These are phyloP conservation scores for Drosophila asahinai DNA, from an alignment of 1,140 invertebrate genomes.

Conservation along the genomic window DNA sequence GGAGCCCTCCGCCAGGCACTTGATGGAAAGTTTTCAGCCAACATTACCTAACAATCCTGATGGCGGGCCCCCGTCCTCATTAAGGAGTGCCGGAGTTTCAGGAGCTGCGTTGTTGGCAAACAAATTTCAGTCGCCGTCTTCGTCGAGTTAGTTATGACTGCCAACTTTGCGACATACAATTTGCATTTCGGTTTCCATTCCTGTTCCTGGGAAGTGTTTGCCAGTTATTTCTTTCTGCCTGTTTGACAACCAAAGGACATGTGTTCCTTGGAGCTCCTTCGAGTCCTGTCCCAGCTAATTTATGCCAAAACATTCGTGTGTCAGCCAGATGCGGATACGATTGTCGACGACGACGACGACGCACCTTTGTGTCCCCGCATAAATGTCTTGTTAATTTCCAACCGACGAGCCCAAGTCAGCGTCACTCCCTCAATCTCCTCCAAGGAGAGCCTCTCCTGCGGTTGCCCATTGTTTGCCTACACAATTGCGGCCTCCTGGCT, in stretches of 20 bases:
- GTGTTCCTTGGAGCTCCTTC: constrained; percentile 19
- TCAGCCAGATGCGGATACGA: constrained; percentile 29
- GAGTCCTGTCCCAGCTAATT: constrained; percentile 54
- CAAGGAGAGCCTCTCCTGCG: constrained; percentile 1
- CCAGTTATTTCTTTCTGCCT: constrained; percentile 69
- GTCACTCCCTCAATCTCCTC: neutral
- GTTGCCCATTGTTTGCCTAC: constrained; percentile 61
- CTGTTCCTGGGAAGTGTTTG: constrained; percentile 36
- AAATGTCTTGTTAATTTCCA: constrained; percentile 73
- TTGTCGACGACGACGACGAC: constrained; percentile 9
- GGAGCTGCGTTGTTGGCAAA: constrained; percentile 63
- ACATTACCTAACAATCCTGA: constrained; percentile 61
- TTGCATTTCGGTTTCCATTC: constrained; percentile 57
- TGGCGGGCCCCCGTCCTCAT: constrained; percentile 45
- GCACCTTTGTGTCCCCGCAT: constrained; percentile 62
- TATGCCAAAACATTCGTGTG: constrained; percentile 56
- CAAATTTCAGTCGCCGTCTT: constrained; percentile 67
- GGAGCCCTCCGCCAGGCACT: constrained; percentile 23
- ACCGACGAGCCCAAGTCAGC: constrained; percentile 16
- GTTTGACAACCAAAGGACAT: constrained; percentile 50
- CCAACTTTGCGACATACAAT: constrained; percentile 67
- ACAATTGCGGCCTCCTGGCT: constrained; percentile 48
- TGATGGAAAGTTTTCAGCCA: constrained; percentile 67
- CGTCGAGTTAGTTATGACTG: constrained; percentile 66
- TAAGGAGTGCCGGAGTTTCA: constrained; percentile 43